Percentiles rank a stretch among this genome's conserved stretches.
Conservation (phyloP, 2,113 vertebrate species). For the Peromyscus polionotus region DNA sequence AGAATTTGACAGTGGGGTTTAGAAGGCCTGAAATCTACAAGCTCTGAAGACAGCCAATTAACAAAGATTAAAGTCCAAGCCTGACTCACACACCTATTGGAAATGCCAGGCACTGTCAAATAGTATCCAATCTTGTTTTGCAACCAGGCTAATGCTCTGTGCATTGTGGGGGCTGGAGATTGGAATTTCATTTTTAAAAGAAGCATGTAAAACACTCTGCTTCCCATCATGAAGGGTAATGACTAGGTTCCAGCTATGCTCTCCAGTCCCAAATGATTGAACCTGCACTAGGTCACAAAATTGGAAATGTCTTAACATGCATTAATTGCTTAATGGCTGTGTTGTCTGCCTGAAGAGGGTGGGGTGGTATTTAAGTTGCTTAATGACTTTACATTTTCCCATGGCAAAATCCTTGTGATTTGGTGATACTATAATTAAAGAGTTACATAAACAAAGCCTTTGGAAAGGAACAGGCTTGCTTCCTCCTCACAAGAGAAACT, state of each 20-base stretch:
- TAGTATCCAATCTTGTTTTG: constrained; percentile 82
- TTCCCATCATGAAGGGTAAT: constrained; percentile 70
- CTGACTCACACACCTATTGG: constrained; percentile 83
- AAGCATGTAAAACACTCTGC: constrained; percentile 59
- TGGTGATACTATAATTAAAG: constrained; percentile 88
- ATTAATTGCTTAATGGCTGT: constrained; percentile 86
- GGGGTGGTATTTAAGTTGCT: constrained; percentile 88
- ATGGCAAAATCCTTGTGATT: constrained; percentile 86
- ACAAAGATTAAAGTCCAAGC: constrained; percentile 79
- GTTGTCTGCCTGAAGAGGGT: constrained; percentile 86
- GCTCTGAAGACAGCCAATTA: constrained; percentile 72
- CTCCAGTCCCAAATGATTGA: constrained; percentile 77
- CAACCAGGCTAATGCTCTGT: constrained; percentile 69
- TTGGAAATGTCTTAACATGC: constrained; percentile 86
- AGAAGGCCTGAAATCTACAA: constrained; percentile 45
- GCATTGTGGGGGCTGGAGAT: constrained; percentile 54
- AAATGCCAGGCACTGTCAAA: constrained; percentile 75
- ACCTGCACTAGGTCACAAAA: constrained; percentile 81
- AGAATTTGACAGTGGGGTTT: constrained; percentile 44
- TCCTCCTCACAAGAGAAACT: constrained; percentile 80
- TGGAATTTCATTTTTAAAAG: constrained; percentile 74
- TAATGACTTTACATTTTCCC: constrained; percentile 89
- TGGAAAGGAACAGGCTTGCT: constrained; percentile 87
- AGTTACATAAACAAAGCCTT: constrained; percentile 89
- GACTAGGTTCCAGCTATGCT: constrained; percentile 77